A percentile compares a stretch with the other conserved stretches of the same genome.
phyloP scores from a whole-genome alignment of 2,113 vertebrate species.

The Pristiophorus japonicus region DNA sequence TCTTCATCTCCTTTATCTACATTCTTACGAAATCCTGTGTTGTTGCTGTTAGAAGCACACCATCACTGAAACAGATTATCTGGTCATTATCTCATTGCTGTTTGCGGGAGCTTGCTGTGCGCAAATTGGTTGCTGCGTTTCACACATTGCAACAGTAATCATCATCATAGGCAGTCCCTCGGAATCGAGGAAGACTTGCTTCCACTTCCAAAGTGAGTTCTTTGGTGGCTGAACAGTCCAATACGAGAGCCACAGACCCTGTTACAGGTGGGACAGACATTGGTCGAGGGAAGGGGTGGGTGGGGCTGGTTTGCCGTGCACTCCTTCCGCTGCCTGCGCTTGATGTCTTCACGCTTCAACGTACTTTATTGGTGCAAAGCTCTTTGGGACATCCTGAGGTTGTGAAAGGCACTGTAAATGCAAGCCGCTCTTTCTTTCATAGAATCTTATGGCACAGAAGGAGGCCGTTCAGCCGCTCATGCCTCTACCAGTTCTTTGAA shows the following conservation, averaged over 20 bases:
- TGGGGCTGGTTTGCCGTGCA: no score
- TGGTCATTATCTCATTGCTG: background rate
- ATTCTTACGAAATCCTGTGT: background rate
- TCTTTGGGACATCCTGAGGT: background rate
- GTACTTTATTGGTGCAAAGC: background rate
- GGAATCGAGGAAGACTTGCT: no score
- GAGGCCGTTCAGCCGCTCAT: background rate
- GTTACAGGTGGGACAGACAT: no score
- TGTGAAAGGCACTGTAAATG: background rate
- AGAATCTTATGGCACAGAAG: background rate
- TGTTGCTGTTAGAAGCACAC: background rate
- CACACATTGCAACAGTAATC: background rate
- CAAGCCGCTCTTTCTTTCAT: background rate
- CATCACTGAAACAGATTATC: background rate
- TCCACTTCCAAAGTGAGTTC: no score
- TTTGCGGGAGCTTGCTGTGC: background rate
- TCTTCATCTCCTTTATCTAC: background rate
- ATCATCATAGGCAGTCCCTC: no score
- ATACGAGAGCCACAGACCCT: no score
- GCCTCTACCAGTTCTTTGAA: background rate
- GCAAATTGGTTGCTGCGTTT: background rate
- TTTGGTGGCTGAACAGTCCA: no score
- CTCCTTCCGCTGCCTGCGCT: no score
- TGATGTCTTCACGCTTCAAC: no score
- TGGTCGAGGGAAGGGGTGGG: no score